Evolutionary conservation across 2,888 invertebrate genomes (phyloP).

Genomic region (Cepaea hortensis): DNA sequence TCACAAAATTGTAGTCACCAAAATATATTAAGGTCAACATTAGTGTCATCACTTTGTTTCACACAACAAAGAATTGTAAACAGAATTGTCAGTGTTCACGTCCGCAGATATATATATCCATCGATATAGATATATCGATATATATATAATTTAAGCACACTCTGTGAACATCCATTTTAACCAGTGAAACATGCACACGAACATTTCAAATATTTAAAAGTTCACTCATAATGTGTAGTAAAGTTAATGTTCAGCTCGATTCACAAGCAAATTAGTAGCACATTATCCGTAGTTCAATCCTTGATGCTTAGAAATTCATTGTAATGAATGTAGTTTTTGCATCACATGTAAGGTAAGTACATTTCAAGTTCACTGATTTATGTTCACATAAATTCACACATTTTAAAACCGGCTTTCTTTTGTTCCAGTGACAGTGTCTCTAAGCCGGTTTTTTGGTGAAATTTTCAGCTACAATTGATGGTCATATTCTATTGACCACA

Average conservation of each 20-base stretch:
- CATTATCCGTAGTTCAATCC: neutral
- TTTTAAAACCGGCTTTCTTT: neutral
- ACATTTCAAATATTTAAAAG: neutral
- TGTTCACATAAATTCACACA: neutral
- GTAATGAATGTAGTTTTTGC: neutral
- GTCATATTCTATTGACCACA: neutral
- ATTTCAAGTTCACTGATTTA: neutral
- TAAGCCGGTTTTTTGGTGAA: neutral
- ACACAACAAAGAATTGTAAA: neutral
- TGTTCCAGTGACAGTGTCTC: neutral
- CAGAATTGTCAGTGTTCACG: neutral
- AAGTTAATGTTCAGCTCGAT: neutral
- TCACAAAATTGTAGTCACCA: neutral
- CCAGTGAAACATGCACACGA: neutral
- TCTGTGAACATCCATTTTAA: neutral
- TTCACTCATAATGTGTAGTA: neutral
- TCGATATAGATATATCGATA: too few species aligned
- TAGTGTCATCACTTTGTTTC: neutral
- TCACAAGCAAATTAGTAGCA: neutral
- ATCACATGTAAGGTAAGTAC: neutral
- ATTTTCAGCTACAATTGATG: neutral
- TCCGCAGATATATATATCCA: neutral
- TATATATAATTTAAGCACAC: neutral
- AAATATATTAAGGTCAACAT: neutral
- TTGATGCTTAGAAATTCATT: neutral